A percentile compares a stretch with the other conserved stretches of the same genome.
These are phyloP conservation scores for Gulo gulo DNA, from an alignment of 2,113 vertebrate genomes.

Conservation along the genomic window DNA sequence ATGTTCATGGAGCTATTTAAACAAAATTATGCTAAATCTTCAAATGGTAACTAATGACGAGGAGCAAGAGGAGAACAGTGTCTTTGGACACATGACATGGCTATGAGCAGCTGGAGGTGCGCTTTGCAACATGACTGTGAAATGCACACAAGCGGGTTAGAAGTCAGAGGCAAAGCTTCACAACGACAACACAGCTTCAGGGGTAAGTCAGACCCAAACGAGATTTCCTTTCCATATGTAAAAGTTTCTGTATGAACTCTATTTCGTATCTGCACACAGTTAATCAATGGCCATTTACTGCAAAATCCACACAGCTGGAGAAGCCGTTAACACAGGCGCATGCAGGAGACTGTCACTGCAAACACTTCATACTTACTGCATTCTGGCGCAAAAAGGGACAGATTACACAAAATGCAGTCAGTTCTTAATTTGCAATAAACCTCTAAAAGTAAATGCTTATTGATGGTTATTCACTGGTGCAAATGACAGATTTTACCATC, in stretches of 20 bases:
- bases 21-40: conserved; percentile 9
- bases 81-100: not conserved
- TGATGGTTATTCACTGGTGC: not conserved
- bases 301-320: conserved; percentile 70
- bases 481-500: not conserved
- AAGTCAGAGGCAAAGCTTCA: conserved; percentile 69
- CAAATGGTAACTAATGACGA: not conserved
- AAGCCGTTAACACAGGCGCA: conserved; percentile 82
- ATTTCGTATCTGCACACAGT: conserved; percentile 36
- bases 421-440: conserved; percentile 72
- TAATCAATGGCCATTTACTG: conserved; percentile 63
- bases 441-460: conserved; percentile 45
- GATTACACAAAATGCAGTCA: conserved; percentile 83
- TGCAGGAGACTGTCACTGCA: conserved; percentile 88
- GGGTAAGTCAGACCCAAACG: conserved; percentile 63
- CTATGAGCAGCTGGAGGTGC: not conserved
- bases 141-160: conserved; percentile 75
- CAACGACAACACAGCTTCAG: conserved; percentile 30
- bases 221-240: conserved; percentile 6
- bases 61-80: not conserved
- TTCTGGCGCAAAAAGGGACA: conserved; percentile 90
- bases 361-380: conserved; percentile 92
- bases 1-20: not conserved
- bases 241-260: not conserved
- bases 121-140: conserved; percentile 55